A percentile compares a stretch with the other conserved stretches of the same genome.
phyloP scores from a whole-genome alignment of 1,140 invertebrate species.

The Macrotrachela quadricornifera region DNA sequence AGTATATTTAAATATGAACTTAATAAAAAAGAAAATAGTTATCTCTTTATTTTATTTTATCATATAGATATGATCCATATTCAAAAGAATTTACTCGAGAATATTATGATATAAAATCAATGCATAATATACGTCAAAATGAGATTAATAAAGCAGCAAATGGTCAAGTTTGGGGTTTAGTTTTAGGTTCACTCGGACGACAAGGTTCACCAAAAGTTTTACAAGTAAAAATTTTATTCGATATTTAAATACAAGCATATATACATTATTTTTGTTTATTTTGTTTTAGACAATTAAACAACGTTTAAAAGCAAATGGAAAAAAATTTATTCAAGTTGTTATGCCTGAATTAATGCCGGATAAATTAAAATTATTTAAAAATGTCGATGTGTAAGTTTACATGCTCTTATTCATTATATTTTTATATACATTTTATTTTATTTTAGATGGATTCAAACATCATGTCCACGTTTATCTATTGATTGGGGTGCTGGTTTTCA shows the following conservation, averaged over 20 bases:
- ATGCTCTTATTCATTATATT: background rate
- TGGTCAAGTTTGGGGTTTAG: constrained; percentile 41
- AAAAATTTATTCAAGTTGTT: background rate
- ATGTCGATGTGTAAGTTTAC: constrained; percentile 45
- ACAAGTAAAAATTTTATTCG: constrained; percentile 12
- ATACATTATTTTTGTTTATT: too few species aligned
- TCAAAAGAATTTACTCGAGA: constrained; percentile 78
- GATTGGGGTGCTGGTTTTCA: constrained; percentile 82
- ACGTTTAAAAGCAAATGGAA: too few species aligned
- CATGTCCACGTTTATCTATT: constrained; percentile 88
- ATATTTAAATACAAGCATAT: background rate
- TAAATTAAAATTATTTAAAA: constrained; percentile 57
- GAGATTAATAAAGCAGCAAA: constrained; percentile 46
- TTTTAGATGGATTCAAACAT: constrained; percentile 55
- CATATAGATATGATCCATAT: constrained; percentile 80
- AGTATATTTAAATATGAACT: constrained; percentile 50
- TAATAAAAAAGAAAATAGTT: constrained; percentile 9
- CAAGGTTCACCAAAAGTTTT: constrained; percentile 44
- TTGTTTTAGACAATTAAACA: too few species aligned
- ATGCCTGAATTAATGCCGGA: constrained; percentile 87
- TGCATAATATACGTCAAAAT: constrained; percentile 49
- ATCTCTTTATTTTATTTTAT: background rate
- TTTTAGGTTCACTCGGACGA: constrained; percentile 79
- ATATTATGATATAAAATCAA: constrained; percentile 61
- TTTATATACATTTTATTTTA: background rate